A percentile compares a stretch with the other conserved stretches of the same genome.
These are phyloP conservation scores for Nasonia giraulti DNA, from an alignment of 1,140 invertebrate genomes.

Conservation along the genomic window DNA sequence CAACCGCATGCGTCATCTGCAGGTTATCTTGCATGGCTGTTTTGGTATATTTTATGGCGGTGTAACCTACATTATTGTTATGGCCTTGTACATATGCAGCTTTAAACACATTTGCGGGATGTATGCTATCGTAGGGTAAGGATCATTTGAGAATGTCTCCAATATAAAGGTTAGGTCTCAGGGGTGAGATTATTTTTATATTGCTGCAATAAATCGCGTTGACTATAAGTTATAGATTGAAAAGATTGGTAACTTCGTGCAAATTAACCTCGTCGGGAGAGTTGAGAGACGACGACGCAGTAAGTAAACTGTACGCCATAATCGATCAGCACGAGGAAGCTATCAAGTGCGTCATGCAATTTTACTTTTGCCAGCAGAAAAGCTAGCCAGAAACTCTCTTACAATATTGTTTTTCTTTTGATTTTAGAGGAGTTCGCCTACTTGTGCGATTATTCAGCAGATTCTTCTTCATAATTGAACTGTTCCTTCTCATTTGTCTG, in stretches of 20 bases:
- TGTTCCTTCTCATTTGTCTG: not conserved
- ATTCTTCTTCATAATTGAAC: conserved; percentile 15
- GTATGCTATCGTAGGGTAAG: conserved; percentile 25
- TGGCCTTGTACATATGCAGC: not conserved
- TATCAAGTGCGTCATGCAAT: not conserved
- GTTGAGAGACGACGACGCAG: not conserved
- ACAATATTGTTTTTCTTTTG: not conserved
- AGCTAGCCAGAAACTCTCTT: not conserved
- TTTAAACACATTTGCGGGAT: conserved; percentile 29
- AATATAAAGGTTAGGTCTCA: not conserved
- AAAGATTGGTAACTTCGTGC: not conserved
- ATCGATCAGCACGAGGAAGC: not conserved
- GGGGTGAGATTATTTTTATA: not conserved
- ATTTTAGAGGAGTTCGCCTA: not conserved
- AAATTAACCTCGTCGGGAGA: not conserved
- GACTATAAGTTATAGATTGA: conserved; percentile 17
- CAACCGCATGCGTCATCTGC: not conserved
- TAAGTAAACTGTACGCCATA: not conserved
- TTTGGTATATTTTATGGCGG: not conserved
- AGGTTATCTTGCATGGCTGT: not conserved
- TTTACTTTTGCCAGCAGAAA: not conserved
- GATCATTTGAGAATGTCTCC: not conserved
- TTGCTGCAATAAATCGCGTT: not conserved
- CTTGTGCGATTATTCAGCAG: not conserved
- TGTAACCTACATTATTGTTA: too few relatives aligned